These are phyloP conservation scores for Drosophila seclusa DNA, from an alignment of 2,888 invertebrate species.

Conservation along the genomic window DNA sequence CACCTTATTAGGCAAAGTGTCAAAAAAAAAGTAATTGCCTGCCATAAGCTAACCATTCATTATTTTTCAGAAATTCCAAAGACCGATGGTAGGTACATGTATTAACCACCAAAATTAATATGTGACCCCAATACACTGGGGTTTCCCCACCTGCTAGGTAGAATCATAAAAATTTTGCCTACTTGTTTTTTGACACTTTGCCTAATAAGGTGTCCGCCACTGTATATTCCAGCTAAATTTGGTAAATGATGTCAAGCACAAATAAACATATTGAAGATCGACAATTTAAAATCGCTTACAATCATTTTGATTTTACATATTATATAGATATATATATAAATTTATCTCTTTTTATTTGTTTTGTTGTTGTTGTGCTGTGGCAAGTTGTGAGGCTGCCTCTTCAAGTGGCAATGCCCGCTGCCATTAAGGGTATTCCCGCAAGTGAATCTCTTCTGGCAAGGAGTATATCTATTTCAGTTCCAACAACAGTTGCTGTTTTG, in stretches of 20 bases:
- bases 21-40: too few species aligned
- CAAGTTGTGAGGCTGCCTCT: not conserved
- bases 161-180: too few species aligned
- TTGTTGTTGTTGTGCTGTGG: not conserved
- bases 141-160: too few species aligned
- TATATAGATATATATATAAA: too few species aligned
- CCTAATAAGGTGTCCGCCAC: too few species aligned
- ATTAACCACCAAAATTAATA: too few species aligned
- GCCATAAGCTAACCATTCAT: too few species aligned
- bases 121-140: too few species aligned
- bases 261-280: not conserved
- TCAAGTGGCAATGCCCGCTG: not conserved
- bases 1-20: too few species aligned
- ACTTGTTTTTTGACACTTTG: too few species aligned
- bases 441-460: not conserved
- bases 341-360: not conserved
- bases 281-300: not conserved
- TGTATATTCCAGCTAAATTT: not conserved
- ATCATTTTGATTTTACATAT: not conserved
- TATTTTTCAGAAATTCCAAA: too few species aligned
- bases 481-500: conserved; percentile 58
- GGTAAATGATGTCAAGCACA: not conserved
- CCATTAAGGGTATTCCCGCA: conserved; percentile 14
- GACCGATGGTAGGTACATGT: too few species aligned
- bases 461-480: conserved; percentile 74